Evolutionary conservation across 2,113 vertebrate species (phyloP).

Genomic region (Vulpes lagopus): DNA sequence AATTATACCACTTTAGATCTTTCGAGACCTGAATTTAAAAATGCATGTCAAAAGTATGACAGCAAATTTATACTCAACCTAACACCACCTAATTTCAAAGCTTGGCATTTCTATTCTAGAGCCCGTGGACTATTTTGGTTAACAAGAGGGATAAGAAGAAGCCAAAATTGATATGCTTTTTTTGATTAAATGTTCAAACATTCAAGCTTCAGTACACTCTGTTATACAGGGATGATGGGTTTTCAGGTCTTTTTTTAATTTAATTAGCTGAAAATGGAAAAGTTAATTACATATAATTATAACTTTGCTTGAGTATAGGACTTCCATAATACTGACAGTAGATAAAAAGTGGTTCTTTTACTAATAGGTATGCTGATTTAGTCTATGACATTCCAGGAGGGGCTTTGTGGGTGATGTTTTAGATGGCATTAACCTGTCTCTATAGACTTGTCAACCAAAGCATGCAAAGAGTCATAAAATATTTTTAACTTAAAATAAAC

Average conservation of each 20-base stretch:
- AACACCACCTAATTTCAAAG: slow-evolving; percentile 28
- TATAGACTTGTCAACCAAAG: neutral
- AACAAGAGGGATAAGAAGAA: slow-evolving; percentile 40
- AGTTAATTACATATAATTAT: slow-evolving; percentile 77
- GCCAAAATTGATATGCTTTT: neutral
- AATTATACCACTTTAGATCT: neutral
- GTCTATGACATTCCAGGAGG: neutral
- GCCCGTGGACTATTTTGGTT: neutral
- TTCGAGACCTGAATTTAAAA: slow-evolving; percentile 47
- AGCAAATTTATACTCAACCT: neutral
- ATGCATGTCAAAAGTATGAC: slow-evolving; percentile 46
- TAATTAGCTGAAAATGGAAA: slow-evolving; percentile 72
- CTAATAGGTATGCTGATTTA: neutral
- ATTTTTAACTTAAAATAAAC: neutral
- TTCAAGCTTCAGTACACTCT: neutral
- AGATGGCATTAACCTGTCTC: neutral
- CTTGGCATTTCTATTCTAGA: slow-evolving; percentile 24
- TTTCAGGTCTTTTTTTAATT: slow-evolving; percentile 67
- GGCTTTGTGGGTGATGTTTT: neutral
- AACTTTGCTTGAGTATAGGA: slow-evolving; percentile 51
- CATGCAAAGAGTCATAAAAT: neutral
- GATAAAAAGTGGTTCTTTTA: neutral
- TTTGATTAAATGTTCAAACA: slow-evolving; percentile 50
- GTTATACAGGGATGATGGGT: slow-evolving; percentile 7
- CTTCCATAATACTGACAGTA: slow-evolving; percentile 12